Base-by-base conservation (phyloP, 2,888 invertebrate genomes). In the Ditylenchus weischeri region DNA sequence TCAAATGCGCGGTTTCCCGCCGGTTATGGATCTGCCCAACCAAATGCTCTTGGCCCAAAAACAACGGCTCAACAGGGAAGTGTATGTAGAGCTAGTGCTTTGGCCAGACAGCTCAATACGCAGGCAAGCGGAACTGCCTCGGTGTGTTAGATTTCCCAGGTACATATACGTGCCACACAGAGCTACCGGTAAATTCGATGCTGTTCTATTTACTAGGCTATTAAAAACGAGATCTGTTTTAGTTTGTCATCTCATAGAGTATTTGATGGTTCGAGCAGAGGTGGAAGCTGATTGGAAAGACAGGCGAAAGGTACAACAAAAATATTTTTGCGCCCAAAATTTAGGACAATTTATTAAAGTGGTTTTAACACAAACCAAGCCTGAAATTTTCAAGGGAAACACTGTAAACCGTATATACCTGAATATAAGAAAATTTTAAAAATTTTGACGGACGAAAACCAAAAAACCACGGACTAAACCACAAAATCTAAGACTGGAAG, bases 41-140 rank as follows among this genome's bases (percentile, higher is more conserved):
- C 23, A 23, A 21, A 23, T 54, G 11, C 13, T 54, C 7, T 23
- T 54, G 62, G 49, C 43, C 48, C 47, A 62, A 47, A 61, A 62
- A 29, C 64, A 64, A 57, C 29, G 64, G 21, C 21, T 64, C 23
- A 60, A 29, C 19, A n/a, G 62, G 10, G 64, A 38, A 21, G 38
- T n/a, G 23, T 65, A 21, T 35, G 29, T 49, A 8, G 19, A 59
- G 19, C 60, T 65, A 1, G 48, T 65, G 29, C 43, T 65, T 15
- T 65, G 65, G 65, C 65, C 65, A 7, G 65, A 65, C 19, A 59
- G 65, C 60, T 65, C 65, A n/a, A 23, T 65, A 7, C 61, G n/a
- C 7, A 60, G 36, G 35, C 35, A 65, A n/a, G 19, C n/a, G 23
- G 35, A 19, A 18, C n/a, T 65, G 21, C 65, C 65, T 13, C 7